Percentiles rank a stretch among this genome's conserved stretches.
These are phyloP conservation scores for Oppia nitens DNA, from an alignment of 1,140 invertebrate genomes.

Conservation along the genomic window DNA sequence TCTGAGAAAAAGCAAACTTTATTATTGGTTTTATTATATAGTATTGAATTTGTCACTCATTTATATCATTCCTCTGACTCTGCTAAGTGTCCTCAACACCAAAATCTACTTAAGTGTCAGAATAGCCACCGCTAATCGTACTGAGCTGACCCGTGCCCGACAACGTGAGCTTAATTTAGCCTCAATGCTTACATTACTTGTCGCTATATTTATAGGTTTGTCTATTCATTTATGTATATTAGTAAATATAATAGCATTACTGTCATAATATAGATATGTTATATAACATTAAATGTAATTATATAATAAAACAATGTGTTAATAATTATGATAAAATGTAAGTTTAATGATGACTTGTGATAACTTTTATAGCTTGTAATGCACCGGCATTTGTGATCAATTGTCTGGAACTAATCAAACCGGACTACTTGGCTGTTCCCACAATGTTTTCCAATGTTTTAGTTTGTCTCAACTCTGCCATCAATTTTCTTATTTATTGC, in stretches of 20 bases:
- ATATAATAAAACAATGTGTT: not conserved
- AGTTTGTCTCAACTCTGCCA: conserved; percentile 86
- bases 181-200: conserved; percentile 82
- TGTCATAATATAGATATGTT: too few relatives aligned
- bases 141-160: conserved; percentile 52
- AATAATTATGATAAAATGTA: not conserved
- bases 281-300: not conserved
- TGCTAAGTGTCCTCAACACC: conserved; percentile 66
- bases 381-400: conserved; percentile 74
- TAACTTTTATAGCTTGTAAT: conserved; percentile 65
- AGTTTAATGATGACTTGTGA: not conserved
- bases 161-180: conserved; percentile 71
- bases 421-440: conserved; percentile 15
- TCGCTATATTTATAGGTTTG: conserved; percentile 35
- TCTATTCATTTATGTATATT: not conserved
- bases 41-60: conserved; percentile 82
- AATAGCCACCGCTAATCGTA: conserved; percentile 60
- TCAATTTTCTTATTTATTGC: conserved; percentile 93
- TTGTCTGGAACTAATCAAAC: conserved; percentile 46
- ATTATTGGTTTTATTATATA: conserved; percentile 70
- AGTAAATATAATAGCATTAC: not conserved
- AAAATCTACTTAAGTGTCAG: conserved; percentile 51
- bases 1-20: conserved; percentile 49
- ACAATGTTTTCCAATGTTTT: conserved; percentile 49
- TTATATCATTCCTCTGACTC: conserved; percentile 71